These are phyloP conservation scores for Caenorhabditis briggsae DNA, from an alignment of 1,140 invertebrate species.

Conservation along the genomic window DNA sequence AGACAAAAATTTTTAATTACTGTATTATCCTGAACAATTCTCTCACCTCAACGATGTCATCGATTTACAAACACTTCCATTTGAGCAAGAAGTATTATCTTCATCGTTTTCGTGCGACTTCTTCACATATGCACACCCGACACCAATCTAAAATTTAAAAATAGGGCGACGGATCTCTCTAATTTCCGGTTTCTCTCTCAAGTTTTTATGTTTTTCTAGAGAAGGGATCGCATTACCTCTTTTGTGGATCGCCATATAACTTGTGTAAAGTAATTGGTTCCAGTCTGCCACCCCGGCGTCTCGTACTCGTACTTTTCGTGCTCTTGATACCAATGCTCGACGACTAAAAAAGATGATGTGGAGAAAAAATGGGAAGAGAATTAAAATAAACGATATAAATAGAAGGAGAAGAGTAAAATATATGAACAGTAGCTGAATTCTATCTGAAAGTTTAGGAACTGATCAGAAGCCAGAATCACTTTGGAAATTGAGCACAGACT, in stretches of 20 bases:
- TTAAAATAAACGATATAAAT: neutral
- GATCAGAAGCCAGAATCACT: constrained; percentile 33
- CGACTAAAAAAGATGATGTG: constrained; percentile 59
- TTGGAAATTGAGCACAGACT: constrained; percentile 10
- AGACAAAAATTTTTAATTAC: no score
- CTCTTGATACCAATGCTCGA: constrained; percentile 76
- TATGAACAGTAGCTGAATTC: no score
- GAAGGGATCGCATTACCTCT: constrained; percentile 68
- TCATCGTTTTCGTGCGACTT: constrained; percentile 41
- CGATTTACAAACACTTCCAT: constrained; percentile 49
- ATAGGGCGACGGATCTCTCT: neutral
- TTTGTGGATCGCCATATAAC: constrained; percentile 74
- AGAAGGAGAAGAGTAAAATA: neutral
- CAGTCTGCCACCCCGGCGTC: constrained; percentile 76
- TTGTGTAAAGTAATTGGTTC: constrained; percentile 78
- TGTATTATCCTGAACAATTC: neutral
- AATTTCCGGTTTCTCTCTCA: constrained; percentile 6
- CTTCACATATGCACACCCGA: constrained; percentile 61
- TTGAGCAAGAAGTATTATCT: constrained; percentile 48
- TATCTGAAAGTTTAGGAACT: neutral
- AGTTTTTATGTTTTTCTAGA: neutral
- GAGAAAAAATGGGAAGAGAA: neutral
- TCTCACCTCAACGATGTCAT: constrained; percentile 32
- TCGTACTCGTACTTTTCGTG: constrained; percentile 77
- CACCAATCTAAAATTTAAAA: constrained; percentile 63